Evolutionary conservation across 2,113 vertebrate genomes (phyloP).

Genomic region (Ancistrus triradiatus): DNA sequence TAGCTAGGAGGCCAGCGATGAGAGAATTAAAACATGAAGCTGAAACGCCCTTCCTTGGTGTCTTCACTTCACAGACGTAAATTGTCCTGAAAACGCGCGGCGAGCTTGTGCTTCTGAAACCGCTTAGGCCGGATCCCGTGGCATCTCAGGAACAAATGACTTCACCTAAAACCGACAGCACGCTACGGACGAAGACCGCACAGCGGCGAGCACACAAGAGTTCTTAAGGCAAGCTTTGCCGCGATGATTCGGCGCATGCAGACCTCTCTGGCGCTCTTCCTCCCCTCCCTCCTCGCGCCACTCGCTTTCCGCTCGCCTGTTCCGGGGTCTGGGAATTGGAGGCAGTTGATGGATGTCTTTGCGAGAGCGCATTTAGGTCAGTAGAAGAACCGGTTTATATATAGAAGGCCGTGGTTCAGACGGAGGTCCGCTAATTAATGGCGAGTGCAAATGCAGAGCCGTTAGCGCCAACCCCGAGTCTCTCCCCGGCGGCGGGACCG

Average conservation of each 20-base stretch:
- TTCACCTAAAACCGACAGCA: slow-evolving; percentile 1
- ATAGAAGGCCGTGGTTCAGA: slow-evolving; percentile 43
- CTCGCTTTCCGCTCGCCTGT: slow-evolving; percentile 48
- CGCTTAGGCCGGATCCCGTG: slow-evolving; percentile 23
- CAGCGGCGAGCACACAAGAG: background rate
- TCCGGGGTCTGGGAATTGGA: slow-evolving; percentile 59
- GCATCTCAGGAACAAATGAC: slow-evolving; percentile 16
- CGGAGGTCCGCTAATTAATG: slow-evolving; percentile 44
- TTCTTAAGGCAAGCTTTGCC: slow-evolving; percentile 21
- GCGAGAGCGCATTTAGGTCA: slow-evolving; percentile 41
- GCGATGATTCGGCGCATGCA: slow-evolving; percentile 34
- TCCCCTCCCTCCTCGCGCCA: slow-evolving; percentile 43
- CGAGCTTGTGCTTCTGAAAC: slow-evolving; percentile 47
- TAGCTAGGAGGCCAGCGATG: too few species aligned
- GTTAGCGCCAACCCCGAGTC: slow-evolving; percentile 23
- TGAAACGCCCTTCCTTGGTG: too few species aligned
- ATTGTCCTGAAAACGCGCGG: too few species aligned
- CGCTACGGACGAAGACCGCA: background rate
- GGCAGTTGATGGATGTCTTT: slow-evolving; percentile 57
- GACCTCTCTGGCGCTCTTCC: slow-evolving; percentile 47
- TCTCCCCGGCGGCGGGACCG: background rate
- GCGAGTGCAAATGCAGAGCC: slow-evolving; percentile 43
- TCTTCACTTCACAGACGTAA: too few species aligned
- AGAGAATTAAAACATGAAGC: slow-evolving; percentile 47
- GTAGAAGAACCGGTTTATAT: slow-evolving; percentile 50